Conservation (phyloP, 2,113 vertebrate species). For the Pituophis catenifer region DNA sequence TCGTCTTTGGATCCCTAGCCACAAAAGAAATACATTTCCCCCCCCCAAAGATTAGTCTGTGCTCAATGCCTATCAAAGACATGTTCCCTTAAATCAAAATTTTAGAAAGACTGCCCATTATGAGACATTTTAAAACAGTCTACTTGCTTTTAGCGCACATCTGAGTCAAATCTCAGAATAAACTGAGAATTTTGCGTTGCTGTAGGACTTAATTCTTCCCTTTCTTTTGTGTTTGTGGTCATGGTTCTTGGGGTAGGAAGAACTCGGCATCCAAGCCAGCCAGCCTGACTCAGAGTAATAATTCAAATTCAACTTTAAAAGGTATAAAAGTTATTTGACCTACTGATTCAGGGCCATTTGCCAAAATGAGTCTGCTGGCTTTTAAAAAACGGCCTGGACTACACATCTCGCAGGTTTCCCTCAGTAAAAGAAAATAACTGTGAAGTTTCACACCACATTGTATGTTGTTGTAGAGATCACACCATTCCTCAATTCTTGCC, state of each 20-base stretch:
- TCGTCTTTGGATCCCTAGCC: neutral
- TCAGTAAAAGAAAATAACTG: neutral
- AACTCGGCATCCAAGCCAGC: neutral
- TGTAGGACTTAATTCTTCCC: neutral
- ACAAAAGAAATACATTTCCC: neutral
- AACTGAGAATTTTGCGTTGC: neutral
- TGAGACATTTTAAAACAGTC: neutral
- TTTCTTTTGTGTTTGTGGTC: neutral
- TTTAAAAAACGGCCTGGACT: neutral
- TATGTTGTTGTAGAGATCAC: neutral
- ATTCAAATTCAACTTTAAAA: neutral
- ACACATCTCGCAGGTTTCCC: neutral
- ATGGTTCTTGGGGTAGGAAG: neutral
- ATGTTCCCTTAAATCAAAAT: neutral
- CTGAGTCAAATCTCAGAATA: neutral
- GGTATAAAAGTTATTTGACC: neutral
- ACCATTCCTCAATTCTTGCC: neutral
- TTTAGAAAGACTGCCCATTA: neutral
- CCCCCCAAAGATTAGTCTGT: neutral
- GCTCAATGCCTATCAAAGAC: neutral
- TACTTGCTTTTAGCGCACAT: neutral
- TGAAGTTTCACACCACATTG: neutral
- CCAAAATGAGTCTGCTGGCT: neutral
- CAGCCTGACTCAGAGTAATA: neutral
- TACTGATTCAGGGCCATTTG: neutral